Conservation (phyloP, 2,797 vertebrate genomes). For the Pseudocheirus occidentalis region DNA sequence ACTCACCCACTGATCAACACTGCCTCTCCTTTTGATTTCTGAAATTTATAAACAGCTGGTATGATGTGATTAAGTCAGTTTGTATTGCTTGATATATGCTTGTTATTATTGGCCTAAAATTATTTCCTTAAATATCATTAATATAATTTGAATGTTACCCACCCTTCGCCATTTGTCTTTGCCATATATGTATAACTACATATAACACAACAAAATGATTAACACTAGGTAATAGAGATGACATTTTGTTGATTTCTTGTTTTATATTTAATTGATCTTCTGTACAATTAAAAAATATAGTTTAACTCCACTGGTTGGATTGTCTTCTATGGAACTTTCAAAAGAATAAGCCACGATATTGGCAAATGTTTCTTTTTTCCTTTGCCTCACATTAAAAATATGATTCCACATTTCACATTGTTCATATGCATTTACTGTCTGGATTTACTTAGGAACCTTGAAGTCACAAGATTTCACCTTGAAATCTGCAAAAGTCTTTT, state of each 20-base stretch:
- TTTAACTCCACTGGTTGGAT: constrained; percentile 1
- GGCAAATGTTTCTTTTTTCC: background rate
- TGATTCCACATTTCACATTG: constrained; percentile 34
- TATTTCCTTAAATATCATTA: constrained; percentile 42
- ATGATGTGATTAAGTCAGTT: background rate
- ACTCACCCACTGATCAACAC: background rate
- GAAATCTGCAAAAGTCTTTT: constrained; percentile 5
- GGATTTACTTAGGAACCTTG: constrained; percentile 28
- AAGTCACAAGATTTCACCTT: constrained; percentile 21
- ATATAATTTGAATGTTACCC: background rate
- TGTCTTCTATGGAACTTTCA: background rate
- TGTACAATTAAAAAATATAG: constrained; percentile 24
- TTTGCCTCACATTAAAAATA: constrained; percentile 7
- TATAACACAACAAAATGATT: constrained; percentile 45
- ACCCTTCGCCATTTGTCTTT: background rate
- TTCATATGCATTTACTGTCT: constrained; percentile 30
- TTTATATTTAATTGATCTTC: background rate
- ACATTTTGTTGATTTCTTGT: constrained; percentile 1
- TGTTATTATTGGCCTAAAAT: background rate
- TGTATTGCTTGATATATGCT: background rate
- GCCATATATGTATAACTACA: background rate
- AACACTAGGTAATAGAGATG: constrained; percentile 31
- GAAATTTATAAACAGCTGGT: background rate
- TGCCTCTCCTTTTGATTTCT: background rate
- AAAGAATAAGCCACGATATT: background rate